phyloP scores from a whole-genome alignment of 2,888 invertebrate species.

The Gymnoscelis rufifasciata region DNA sequence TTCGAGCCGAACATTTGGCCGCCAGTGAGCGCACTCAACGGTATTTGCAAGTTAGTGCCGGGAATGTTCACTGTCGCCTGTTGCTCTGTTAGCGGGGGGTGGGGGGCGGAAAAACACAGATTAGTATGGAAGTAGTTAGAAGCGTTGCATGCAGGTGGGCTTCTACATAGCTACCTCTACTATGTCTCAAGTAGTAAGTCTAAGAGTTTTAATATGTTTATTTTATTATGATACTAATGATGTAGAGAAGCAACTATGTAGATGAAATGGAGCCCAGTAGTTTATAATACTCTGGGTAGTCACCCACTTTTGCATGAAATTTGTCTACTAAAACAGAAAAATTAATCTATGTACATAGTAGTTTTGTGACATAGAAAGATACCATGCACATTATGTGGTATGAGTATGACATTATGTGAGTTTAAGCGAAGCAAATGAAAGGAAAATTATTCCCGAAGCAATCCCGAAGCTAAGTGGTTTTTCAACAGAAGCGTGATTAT shows the following conservation, averaged over 20 bases:
- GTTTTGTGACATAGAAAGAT: conserved; percentile 7
- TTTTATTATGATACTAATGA: too few species aligned
- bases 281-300: too few species aligned
- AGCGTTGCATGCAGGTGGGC: conserved; percentile 48
- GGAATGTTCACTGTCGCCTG: conserved; percentile 80
- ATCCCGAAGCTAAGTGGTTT: conserved; percentile 48
- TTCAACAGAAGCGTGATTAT: conserved; percentile 28
- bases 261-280: background rate
- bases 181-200: conserved; percentile 3
- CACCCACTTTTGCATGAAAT: too few species aligned
- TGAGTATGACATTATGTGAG: conserved; percentile 15
- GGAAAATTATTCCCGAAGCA: conserved; percentile 49
- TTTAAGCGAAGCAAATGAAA: conserved; percentile 50
- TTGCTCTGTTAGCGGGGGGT: conserved; percentile 62
- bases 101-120: conserved; percentile 58
- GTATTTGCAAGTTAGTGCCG: conserved; percentile 82
- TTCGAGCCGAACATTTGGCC: conserved; percentile 77
- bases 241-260: background rate
- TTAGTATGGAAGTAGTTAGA: conserved; percentile 63
- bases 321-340: too few species aligned
- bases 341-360: conserved; percentile 20
- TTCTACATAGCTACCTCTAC: conserved; percentile 16
- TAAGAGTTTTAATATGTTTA: too few species aligned
- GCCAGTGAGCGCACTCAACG: conserved; percentile 68
- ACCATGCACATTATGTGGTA: conserved; percentile 12